Evolutionary conservation across 2,888 invertebrate genomes (phyloP).

Genomic region (Spodoptera littoralis): DNA sequence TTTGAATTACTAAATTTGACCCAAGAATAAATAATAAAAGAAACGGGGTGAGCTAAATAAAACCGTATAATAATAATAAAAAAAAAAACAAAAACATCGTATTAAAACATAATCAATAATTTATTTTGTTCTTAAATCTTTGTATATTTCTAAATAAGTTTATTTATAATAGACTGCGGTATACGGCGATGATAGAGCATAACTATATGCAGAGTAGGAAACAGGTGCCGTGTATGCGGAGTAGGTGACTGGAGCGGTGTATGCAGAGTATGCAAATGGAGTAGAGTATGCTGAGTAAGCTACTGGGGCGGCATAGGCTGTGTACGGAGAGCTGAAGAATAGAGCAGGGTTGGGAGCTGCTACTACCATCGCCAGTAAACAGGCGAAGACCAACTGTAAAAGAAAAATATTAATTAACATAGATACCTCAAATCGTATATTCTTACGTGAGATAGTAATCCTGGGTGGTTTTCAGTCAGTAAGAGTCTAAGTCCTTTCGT

Average conservation of each 20-base stretch:
- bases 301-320: constrained; percentile 49
- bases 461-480: no score
- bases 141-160: neutral
- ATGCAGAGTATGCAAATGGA: constrained; percentile 50
- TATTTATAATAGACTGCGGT: constrained; percentile 27
- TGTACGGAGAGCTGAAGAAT: constrained; percentile 10
- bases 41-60: no score
- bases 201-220: constrained; percentile 65
- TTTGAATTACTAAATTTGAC: no score
- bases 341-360: constrained; percentile 40
- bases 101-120: no score
- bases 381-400: constrained; percentile 37
- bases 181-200: constrained; percentile 63
- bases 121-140: no score
- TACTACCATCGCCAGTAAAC: constrained; percentile 26
- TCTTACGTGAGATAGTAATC: no score
- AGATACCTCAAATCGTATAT: neutral
- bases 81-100: no score
- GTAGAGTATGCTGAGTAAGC: constrained; percentile 61
- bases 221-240: constrained; percentile 56
- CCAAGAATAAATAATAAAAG: no score
- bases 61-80: no score
- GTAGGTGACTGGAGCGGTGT: constrained; percentile 65
- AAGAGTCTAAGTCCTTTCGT: no score
- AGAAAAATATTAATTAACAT: neutral